Evolutionary conservation across 2,797 vertebrate genomes (phyloP), one percentile per base, ranked within the genome.

Genomic region (Microtus obscurus): DNA sequence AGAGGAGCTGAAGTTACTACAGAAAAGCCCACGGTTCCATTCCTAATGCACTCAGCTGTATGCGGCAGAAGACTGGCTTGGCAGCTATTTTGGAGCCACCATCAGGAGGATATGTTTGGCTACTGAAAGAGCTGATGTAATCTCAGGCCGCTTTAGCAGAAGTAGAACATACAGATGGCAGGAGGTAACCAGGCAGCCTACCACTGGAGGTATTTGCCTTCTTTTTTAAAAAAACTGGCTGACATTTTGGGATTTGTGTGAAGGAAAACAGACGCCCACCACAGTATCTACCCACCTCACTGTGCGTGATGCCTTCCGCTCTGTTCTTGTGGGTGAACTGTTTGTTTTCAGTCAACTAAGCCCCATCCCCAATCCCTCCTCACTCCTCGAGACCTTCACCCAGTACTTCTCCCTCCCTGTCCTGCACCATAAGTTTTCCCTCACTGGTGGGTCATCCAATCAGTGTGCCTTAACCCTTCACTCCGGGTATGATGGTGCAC

Each of bases 161-260:
- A 80, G 77, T 34, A 73, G 87, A 81, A 27, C 21, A 17, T 88
- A 59, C 82, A 90, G 95, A 45, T 85, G 81, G 53, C 25, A 65
- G 87, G 69, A 94, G 78, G 78, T 45, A 51, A 83, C 90, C 71
- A 61, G 79, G 83, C 29, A 16, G 56, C 78, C 67, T 12, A 45
- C 65, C n/a, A 29, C 65, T 29, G 78, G 56, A 91, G 74, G 56
- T n/a, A 40, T 94, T 78, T 76, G 23, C 90, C 67, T 80, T 81
- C 78, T 90, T 79, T 87, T 87, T 79, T 87, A n/a, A 69, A 29
- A 79, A 67, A 93, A 69, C 77, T 69, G 31, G 71, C 61, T 94
- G 59, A 45, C 86, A 63, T 89, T 89, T 77, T 78, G 67, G 67
- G 76, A 65, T 93, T 93, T 71, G n/a, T 77, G 51, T 93, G 83